These are phyloP conservation scores for Cyphomyrmex costatus DNA, from an alignment of 1,140 invertebrate genomes.

Conservation along the genomic window DNA sequence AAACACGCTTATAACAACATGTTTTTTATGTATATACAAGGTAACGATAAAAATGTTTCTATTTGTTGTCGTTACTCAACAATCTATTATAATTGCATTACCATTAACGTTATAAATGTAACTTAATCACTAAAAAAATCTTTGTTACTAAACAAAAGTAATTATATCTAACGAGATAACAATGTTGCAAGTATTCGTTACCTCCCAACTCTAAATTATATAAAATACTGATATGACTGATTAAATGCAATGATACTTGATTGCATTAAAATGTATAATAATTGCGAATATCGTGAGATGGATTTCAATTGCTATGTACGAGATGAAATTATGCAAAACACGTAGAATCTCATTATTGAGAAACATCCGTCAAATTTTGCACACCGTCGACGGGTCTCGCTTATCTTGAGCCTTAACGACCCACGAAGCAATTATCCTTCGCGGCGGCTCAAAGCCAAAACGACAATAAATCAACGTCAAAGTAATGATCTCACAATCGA, in stretches of 20 bases:
- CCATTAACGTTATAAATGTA: no score
- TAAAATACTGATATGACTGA: background rate
- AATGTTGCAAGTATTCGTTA: no score
- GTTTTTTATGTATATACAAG: no score
- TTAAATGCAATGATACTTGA: background rate
- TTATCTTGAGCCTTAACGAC: constrained; percentile 54
- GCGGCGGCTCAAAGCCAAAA: constrained; percentile 70
- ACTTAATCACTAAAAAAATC: no score
- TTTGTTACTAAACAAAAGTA: no score
- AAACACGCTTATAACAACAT: no score
- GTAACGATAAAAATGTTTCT: no score
- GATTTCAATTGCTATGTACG: background rate
- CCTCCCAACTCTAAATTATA: background rate
- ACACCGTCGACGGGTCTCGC: constrained; percentile 17
- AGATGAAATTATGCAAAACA: constrained; percentile 31
- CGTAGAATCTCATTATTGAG: constrained; percentile 34
- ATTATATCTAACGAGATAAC: no score
- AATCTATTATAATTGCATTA: no score
- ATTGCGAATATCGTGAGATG: background rate
- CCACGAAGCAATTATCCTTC: constrained; percentile 58
- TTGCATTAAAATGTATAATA: background rate
- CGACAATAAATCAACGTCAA: constrained; percentile 74
- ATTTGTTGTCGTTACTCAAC: no score
- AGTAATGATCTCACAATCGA: constrained; percentile 61
- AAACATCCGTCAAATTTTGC: constrained; percentile 52